A percentile compares a stretch with the other conserved stretches of the same genome.
Conservation (phyloP, 2,888 invertebrate genomes). For the Patella caerulea region DNA sequence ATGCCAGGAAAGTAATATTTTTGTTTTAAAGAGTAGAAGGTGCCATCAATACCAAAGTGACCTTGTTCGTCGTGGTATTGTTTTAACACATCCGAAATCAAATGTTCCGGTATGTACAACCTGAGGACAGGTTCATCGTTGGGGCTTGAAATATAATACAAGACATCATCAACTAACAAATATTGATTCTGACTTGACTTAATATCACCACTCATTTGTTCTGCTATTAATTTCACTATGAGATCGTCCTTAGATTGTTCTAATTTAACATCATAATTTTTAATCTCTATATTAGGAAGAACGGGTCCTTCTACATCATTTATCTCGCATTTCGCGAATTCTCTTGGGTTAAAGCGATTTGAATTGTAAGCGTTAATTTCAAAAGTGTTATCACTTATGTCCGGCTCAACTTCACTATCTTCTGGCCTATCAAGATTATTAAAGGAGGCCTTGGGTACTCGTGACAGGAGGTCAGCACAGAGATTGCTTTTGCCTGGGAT, state of each 20-base stretch:
- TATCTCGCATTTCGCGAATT: conserved; percentile 4
- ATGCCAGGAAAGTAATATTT: conserved; percentile 25
- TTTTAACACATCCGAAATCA: background rate
- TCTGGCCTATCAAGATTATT: too few relatives aligned
- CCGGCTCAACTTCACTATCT: too few relatives aligned
- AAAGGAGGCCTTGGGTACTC: too few relatives aligned
- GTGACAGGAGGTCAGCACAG: too few relatives aligned
- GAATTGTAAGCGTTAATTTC: too few relatives aligned
- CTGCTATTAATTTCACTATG: background rate
- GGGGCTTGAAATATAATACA: background rate
- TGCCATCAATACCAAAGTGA: conserved; percentile 16
- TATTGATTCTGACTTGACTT: background rate
- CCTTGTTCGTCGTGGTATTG: conserved; percentile 17
- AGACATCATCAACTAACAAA: background rate
- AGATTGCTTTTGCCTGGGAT: too few relatives aligned
- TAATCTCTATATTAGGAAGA: background rate
- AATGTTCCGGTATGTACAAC: conserved; percentile 2
- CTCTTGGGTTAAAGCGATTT: background rate
- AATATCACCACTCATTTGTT: background rate
- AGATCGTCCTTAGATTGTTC: conserved; percentile 1
- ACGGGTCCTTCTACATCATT: background rate
- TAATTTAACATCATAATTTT: background rate
- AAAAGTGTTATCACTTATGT: too few relatives aligned
- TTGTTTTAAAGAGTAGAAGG: conserved; percentile 10
- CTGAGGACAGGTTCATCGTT: conserved; percentile 5